phyloP scores from a whole-genome alignment of 2,888 invertebrate species.

The Linyphia triangularis region DNA sequence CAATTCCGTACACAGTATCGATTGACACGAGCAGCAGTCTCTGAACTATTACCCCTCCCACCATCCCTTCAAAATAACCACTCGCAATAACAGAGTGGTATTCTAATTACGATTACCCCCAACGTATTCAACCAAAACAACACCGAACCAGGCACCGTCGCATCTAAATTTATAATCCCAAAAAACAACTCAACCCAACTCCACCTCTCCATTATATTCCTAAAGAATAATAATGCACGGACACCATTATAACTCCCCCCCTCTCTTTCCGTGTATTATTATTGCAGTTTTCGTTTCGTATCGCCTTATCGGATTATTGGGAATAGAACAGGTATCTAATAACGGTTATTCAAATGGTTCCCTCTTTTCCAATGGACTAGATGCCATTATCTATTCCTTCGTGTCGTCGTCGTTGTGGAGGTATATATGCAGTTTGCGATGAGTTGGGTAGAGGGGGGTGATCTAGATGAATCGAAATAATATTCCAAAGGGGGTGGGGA shows the following conservation, averaged over 20 bases:
- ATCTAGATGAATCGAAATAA: neutral
- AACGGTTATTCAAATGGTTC: conserved; percentile 52
- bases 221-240: neutral
- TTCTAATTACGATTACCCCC: too few relatives aligned
- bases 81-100: too few relatives aligned
- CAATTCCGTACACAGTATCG: too few relatives aligned
- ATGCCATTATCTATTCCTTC: neutral
- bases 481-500: too few relatives aligned
- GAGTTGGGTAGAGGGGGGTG: neutral
- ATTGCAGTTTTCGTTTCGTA: neutral
- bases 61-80: too few relatives aligned
- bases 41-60: too few relatives aligned
- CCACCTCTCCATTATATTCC: neutral
- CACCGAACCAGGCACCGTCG: neutral
- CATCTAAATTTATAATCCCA: neutral
- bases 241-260: neutral
- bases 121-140: neutral
- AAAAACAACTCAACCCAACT: neutral
- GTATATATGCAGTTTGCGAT: too few relatives aligned
- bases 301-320: conserved; percentile 45
- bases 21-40: too few relatives aligned
- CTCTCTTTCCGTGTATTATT: neutral
- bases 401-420: too few relatives aligned
- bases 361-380: neutral
- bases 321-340: conserved; percentile 1